A percentile compares a stretch with the other conserved stretches of the same genome.
These are phyloP conservation scores for Coptotermes formosanus DNA, from an alignment of 1,140 invertebrate genomes.

Conservation along the genomic window DNA sequence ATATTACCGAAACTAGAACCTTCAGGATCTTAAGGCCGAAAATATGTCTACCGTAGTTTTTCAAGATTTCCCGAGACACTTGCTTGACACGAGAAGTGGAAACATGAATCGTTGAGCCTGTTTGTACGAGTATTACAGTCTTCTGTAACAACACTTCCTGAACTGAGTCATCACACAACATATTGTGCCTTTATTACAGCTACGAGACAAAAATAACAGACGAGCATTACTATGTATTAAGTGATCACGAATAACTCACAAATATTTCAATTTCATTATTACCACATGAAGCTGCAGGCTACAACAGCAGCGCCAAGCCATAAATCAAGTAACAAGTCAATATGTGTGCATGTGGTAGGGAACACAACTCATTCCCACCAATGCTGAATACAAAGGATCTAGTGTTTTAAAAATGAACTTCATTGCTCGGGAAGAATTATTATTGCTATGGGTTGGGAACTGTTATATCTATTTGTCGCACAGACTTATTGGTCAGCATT, in stretches of 20 bases:
- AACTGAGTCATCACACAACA: background rate
- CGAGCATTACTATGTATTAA: background rate
- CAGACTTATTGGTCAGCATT: slow-evolving; percentile 24
- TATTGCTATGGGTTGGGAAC: slow-evolving; percentile 29
- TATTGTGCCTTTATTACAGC: background rate
- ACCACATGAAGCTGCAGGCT: background rate
- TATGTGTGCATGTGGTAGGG: background rate
- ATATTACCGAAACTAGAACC: too few relatives aligned
- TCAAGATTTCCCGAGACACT: too few relatives aligned
- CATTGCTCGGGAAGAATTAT: slow-evolving; percentile 29
- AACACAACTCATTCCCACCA: background rate
- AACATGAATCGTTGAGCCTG: too few relatives aligned
- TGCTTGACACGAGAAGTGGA: too few relatives aligned
- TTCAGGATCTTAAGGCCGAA: too few relatives aligned
- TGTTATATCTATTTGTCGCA: slow-evolving; percentile 28
- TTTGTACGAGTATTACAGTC: too few relatives aligned
- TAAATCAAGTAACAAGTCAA: slow-evolving; percentile 23
- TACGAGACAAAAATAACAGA: background rate
- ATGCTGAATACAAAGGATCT: background rate
- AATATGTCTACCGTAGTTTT: too few relatives aligned
- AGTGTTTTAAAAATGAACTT: slow-evolving; percentile 32
- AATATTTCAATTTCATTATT: slow-evolving; percentile 22
- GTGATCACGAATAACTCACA: slow-evolving; percentile 9
- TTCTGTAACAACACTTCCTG: too few relatives aligned
- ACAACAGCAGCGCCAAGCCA: background rate